Base-by-base conservation (phyloP, 1,140 invertebrate species). In the Battus philenor region DNA sequence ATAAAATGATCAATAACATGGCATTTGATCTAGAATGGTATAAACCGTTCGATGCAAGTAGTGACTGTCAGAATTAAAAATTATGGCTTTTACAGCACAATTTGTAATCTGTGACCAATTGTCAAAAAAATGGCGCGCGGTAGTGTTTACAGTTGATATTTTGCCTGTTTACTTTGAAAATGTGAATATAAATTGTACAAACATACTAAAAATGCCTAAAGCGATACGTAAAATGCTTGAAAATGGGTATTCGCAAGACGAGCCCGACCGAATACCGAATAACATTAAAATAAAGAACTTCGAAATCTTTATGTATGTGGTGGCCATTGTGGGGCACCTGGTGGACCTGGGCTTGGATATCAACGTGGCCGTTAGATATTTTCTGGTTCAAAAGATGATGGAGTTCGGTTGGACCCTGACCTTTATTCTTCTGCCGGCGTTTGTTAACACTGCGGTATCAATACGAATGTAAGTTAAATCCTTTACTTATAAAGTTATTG, bases 341-440 rank as follows among this genome's bases (percentile, higher is more conserved):
- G 72, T 90, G 9, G 91, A 92, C 76, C 69, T 91, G 2, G 88
- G 86, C 9, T 71, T 90, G n/a, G 90, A 91, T 75, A 87, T 90
- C 13, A 91, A 91, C 70, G 71, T 91, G 10, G 90, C 90, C 17
- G 88, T 90, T 34, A 69, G 88, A 48, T 89, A 89, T 64, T 88
- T 72, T 41, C 36, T 82, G 45, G 78, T 81, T 17, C 61, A 70
- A 16, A 76, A 87, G 50, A 71, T 86, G 54, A 65, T 68, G 30
- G 90, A 90, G 54, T 91, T 91, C 61, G 82, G 86, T 4, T 86
- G 89, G 56, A 91, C 90, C 1, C 50, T 90, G 4, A 83, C 80
- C 13, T 91, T 92, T 63, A 89, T 92, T 20, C 72, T 91, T 32
- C 70, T 91, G 51, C 90, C 90, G 41, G 90, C 90, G 2, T 84